phyloP scores from a whole-genome alignment of 2,888 invertebrate genomes.

The Drosophila robusta region DNA sequence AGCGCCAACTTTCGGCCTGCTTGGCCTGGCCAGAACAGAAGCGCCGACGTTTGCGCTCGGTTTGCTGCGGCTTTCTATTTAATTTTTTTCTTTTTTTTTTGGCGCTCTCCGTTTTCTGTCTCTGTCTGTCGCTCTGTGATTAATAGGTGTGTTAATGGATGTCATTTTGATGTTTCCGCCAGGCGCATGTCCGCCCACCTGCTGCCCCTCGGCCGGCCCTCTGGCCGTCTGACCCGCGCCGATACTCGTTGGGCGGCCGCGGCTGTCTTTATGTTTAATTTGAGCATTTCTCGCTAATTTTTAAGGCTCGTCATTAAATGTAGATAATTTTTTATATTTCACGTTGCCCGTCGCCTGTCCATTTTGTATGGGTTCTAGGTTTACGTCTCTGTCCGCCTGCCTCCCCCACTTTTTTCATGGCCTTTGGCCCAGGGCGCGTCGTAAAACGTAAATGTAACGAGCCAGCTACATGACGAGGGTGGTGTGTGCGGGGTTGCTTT shows the following conservation, averaged over 20 bases:
- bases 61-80: conserved; percentile 44
- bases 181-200: conserved; percentile 67
- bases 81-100: conserved; percentile 21
- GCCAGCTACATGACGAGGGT: conserved; percentile 48
- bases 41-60: conserved; percentile 42
- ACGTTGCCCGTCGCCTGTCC: conserved; percentile 30
- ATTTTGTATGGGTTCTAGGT: conserved; percentile 45
- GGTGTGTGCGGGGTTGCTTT: conserved; percentile 3
- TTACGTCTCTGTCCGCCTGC: conserved; percentile 31
- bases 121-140: conserved; percentile 67
- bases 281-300: conserved; percentile 81
- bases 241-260: conserved; percentile 15
- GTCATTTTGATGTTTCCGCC: conserved; percentile 82
- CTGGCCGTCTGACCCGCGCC: conserved; percentile 1
- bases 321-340: conserved; percentile 80
- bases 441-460: conserved; percentile 77
- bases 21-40: conserved; percentile 10
- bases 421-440: conserved; percentile 62
- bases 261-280: conserved; percentile 74
- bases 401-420: conserved; percentile 31
- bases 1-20: conserved; percentile 40
- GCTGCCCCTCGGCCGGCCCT: background rate
- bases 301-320: conserved; percentile 79
- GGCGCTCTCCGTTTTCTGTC: conserved; percentile 7
- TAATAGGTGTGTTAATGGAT: conserved; percentile 84